A percentile compares a stretch with the other conserved stretches of the same genome.
Evolutionary conservation across 2,797 vertebrate species (phyloP).

Genomic region (Coendou prehensilis): DNA sequence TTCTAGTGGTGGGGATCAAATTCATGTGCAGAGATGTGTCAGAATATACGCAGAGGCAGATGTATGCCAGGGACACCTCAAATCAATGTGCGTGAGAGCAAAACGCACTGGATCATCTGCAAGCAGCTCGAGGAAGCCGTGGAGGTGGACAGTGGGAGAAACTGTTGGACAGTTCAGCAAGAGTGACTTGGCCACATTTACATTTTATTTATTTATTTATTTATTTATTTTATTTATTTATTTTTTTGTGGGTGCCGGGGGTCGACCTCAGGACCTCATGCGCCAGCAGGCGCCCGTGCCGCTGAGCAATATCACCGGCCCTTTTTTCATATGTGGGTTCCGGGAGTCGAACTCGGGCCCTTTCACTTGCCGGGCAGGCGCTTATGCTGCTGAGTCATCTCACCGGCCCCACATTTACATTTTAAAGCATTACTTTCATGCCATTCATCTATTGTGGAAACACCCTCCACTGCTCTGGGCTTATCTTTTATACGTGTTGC

Average conservation of each 20-base stretch:
- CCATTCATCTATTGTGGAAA: not conserved
- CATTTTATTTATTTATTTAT: not conserved
- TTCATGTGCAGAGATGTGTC: not conserved
- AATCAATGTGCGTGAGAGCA: accelerated
- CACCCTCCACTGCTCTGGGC: too few species aligned
- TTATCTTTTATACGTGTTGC: not conserved
- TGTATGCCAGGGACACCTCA: not conserved
- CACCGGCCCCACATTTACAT: not conserved
- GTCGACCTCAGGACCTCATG: too few species aligned
- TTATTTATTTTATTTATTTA: too few species aligned
- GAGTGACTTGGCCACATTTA: not conserved
- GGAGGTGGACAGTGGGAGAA: not conserved
- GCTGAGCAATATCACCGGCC: too few species aligned
- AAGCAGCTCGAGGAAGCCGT: accelerated
- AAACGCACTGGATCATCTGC: not conserved
- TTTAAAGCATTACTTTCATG: not conserved
- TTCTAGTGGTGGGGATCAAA: not conserved
- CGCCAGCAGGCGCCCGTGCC: too few species aligned
- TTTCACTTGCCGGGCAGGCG: too few species aligned
- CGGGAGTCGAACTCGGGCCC: too few species aligned
- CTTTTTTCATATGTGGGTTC: too few species aligned
- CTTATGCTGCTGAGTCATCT: too few species aligned
- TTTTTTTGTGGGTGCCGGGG: too few species aligned
- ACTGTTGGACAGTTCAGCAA: not conserved
- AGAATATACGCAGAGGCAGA: not conserved